Evolutionary conservation across 2,797 vertebrate genomes (phyloP), one percentile per base, ranked within the genome.

Genomic region (Sebastes taczanowskii): DNA sequence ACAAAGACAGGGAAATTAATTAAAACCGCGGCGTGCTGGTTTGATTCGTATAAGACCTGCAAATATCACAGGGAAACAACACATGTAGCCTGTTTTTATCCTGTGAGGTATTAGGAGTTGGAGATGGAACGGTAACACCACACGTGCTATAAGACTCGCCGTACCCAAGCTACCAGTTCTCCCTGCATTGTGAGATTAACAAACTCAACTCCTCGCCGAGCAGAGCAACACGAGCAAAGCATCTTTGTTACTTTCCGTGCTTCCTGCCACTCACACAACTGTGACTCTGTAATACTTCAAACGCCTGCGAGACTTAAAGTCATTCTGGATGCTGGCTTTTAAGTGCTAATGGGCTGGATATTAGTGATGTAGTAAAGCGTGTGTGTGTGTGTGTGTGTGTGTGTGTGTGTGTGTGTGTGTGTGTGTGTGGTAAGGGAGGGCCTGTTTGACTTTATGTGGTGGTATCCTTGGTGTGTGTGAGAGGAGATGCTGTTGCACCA

Each of bases 11-110:
- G 74, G 65, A 85, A 88, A 91, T 93, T 94, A 91, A 93, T 93
- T 90, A 91, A 92, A 95, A 87, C 65, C 59, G 71, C 3, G 62
- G 79, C 72, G 55, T 68, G 73, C 74, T 22, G 81, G 70, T 86
- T 87, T 76, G 65, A 83, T 75, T 86, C 78, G 81, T 83, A 46
- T 16, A 88, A 82, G 77, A 89, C 86, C 80, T 80, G 77, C 71
- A 92, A 94, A 94, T 93, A 93, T 92, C 90, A 91, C 83, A 86
- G 82, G 61, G 58, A 77, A 72, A 86, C 78, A 85, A 88, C 83
- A 83, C 86, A 81, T 42, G 49, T 55, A 27, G 67, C 67, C 80
- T 38, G 32, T 78, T 84, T 25, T 89, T 85, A 79, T 92, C 89
- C 85, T 34, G 23, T 2, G 62, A 81, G 85, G 83, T 75, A 86